phyloP scores from a whole-genome alignment of 2,113 vertebrate species.

The Mesitornis unicolor region DNA sequence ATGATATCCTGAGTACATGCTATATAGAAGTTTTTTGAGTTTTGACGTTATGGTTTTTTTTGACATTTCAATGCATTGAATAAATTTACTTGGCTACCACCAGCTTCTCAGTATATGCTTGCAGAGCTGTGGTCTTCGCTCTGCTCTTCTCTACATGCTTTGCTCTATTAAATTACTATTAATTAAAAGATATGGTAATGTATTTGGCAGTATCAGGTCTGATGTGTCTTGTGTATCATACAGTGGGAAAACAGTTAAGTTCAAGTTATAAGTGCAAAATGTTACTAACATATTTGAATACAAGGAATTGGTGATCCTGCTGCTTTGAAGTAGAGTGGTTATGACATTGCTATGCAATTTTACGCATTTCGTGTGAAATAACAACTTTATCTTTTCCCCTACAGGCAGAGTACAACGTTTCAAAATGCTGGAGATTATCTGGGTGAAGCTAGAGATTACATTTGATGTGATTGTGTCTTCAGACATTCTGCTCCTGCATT shows the following conservation, averaged over 20 bases:
- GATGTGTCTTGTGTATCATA: background rate
- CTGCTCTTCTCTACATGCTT: background rate
- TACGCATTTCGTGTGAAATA: constrained; percentile 23
- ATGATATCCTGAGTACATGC: background rate
- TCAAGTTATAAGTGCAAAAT: background rate
- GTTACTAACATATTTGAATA: background rate
- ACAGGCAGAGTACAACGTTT: constrained; percentile 48
- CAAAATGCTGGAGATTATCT: constrained; percentile 68
- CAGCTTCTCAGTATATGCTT: background rate
- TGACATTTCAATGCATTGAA: background rate
- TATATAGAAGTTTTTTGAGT: background rate
- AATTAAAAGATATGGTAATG: background rate
- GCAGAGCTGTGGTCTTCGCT: background rate
- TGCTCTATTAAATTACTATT: background rate
- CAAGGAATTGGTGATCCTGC: background rate
- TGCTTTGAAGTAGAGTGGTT: background rate
- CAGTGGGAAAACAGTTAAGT: background rate
- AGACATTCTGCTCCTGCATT: constrained; percentile 34
- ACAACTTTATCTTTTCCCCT: background rate
- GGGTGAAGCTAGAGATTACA: constrained; percentile 41
- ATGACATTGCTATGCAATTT: background rate
- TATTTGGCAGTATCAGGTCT: background rate
- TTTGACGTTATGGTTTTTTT: background rate
- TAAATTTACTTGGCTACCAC: background rate
- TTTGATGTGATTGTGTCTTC: constrained; percentile 48